A percentile compares a stretch with the other conserved stretches of the same genome.
These are phyloP conservation scores for Muscicapa striata DNA, from an alignment of 2,797 vertebrate species.

Conservation along the genomic window DNA sequence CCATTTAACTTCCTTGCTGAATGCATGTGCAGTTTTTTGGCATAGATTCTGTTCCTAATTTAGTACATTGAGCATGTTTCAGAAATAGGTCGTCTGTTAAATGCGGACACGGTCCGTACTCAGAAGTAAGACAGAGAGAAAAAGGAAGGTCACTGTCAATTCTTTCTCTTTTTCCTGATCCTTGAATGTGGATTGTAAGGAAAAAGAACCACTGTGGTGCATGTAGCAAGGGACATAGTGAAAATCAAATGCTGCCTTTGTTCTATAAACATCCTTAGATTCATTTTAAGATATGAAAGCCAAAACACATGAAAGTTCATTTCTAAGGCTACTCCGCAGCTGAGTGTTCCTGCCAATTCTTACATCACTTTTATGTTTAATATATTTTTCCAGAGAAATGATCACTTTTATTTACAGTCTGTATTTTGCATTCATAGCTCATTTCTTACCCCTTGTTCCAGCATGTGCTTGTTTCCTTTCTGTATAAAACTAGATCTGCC, in stretches of 20 bases:
- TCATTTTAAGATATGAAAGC: background rate
- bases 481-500: background rate
- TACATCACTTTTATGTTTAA: constrained; percentile 15
- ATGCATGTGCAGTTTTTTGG: constrained; percentile 25
- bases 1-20: constrained; percentile 12
- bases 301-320: background rate
- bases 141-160: constrained; percentile 20
- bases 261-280: constrained; percentile 8
- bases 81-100: constrained; percentile 67
- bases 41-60: constrained; percentile 61
- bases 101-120: background rate
- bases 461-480: background rate
- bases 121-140: constrained; percentile 14
- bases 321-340: background rate
- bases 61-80: constrained; percentile 35
- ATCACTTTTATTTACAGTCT: background rate
- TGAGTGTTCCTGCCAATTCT: constrained; percentile 29
- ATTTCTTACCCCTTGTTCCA: background rate
- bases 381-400: constrained; percentile 2
- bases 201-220: background rate
- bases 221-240: background rate
- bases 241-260: constrained; percentile 25
- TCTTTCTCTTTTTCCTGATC: background rate
- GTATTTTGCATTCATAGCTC: background rate
- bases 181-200: background rate